Evolutionary conservation across 2,797 vertebrate genomes (phyloP), one percentile per base, ranked within the genome.

Genomic region (Arctocebus calabarensis): DNA sequence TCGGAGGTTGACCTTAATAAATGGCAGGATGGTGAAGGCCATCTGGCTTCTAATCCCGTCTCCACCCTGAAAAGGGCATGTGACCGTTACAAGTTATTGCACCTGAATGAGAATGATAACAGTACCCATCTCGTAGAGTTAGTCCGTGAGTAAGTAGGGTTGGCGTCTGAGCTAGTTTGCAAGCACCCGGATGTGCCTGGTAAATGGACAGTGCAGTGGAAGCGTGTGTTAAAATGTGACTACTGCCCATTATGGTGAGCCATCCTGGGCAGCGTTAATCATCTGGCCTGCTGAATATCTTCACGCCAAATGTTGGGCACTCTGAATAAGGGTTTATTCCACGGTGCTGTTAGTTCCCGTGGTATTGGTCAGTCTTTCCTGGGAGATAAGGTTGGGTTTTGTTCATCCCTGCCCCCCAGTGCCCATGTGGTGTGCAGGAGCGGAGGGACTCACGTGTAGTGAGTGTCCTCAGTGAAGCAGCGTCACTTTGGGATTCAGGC

Each of bases 81-180:
- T 19, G 57, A 70, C 34, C 22, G 45, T 32, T 77, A 12, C 10
- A 66, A 83, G 17, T 81, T 66, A 75, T 66, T 61, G 10, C 64
- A 71, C 40, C 71, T 94, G 66, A 92, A 68, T 61, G 48, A 43
- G 68, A 52, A 43, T 91, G n/a, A 79, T 12, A 77, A 48, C 7
- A 66, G 45, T 40, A 17, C 29, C 66, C n/a, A 7, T 57, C 19
- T 91, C 34, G 17, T 19, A 78, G 86, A 88, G 34, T 61, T 77
- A 43, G 23, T 45, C 37, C 32, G 27, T 10, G 3, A 68, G 43
- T 23, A 40, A 57, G 25, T 68, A 20, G 1, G 6, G 7, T 87
- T 94, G 73, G 74, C 23, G 16, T 59, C 64, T 66, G 27, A 84
- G 29, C 79, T 92, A 29, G 43, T 90, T 5, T 37, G 22, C 59